Evolutionary conservation across 2,888 invertebrate species (phyloP), one percentile per base, ranked within the genome.

Genomic region (Chrysotoxum bicinctum): DNA sequence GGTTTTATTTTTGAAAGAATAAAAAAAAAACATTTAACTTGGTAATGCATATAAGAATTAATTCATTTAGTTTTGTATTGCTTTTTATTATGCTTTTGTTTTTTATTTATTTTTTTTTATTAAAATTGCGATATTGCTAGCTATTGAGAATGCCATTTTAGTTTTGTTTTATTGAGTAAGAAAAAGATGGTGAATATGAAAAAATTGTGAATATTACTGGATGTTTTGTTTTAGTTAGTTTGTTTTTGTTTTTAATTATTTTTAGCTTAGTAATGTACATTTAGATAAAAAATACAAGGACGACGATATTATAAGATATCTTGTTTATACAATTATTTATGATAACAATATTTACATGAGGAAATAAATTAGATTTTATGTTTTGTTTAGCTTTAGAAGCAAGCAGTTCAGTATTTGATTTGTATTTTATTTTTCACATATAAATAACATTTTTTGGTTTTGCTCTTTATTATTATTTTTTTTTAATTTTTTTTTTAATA

Each of bases 221-320:
- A 30, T 64, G 45, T 60, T 40, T 23, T 40, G 68, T 23, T 68
- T 54, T 69, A 50, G 35, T 66, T 66, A 26, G 48, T 37, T 58
- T 40, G 40, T 62, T 75, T 19, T 26, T 50, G 50, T 58, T 35
- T 68, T 73, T 73, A 32, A 43, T 26, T 69, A 32, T 73, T 52
- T 19, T 43, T 66, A 66, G 60, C 58, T 80, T 62, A 80, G 32
- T 80, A 85, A 54, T 69, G 72, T 85, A 81, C 81, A 77, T 69
- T 81, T 81, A 85, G 85, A 85, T 81, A 73, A 76, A 85, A 80
- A 85, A 75, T 73, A 72, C 72, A 64, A 85, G 85, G 85, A 81
- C 85, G 81, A 85, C 68, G 69, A 81, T 70, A 76, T 80, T 76
- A 69, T 69, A 69, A 85, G 76, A 73, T 81, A 66, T 77, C 21